A percentile compares a stretch with the other conserved stretches of the same genome.
phyloP scores from a whole-genome alignment of 2,888 invertebrate species.

The Plemyria rubiginata region DNA sequence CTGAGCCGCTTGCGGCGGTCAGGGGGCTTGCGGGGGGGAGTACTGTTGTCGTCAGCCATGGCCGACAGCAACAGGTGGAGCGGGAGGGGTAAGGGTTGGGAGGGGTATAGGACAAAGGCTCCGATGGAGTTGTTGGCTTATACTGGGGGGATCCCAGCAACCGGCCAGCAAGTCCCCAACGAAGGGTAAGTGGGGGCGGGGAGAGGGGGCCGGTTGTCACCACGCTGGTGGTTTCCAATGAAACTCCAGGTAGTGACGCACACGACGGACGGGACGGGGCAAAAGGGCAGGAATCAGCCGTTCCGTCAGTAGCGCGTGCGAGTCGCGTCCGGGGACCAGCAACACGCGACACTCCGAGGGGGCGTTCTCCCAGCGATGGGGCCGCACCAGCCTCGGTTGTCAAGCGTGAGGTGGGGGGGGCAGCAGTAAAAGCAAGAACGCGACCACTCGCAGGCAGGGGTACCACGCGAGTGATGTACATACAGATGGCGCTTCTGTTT shows the following conservation, averaged over 20 bases:
- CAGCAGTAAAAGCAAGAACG: no score
- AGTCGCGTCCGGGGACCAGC: no score
- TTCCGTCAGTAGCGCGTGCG: no score
- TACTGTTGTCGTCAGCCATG: background rate
- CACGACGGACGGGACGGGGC: background rate
- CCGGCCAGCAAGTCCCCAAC: background rate
- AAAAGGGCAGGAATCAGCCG: background rate
- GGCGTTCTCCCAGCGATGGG: background rate
- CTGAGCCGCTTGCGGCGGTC: background rate
- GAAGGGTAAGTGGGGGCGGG: background rate
- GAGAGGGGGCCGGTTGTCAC: background rate
- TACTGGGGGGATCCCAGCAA: background rate
- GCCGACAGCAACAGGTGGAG: no score
- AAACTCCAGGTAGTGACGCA: background rate
- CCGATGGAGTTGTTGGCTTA: background rate
- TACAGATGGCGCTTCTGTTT: conserved; percentile 48
- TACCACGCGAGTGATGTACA: no score
- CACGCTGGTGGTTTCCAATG: background rate
- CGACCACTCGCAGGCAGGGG: no score
- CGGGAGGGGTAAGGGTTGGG: background rate
- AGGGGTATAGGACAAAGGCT: no score
- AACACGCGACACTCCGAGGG: background rate
- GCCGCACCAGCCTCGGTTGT: background rate
- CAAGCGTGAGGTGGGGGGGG: background rate
- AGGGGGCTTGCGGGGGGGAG: background rate